Conservation (phyloP, 2,113 vertebrate species). For the Petaurus breviceps region DNA sequence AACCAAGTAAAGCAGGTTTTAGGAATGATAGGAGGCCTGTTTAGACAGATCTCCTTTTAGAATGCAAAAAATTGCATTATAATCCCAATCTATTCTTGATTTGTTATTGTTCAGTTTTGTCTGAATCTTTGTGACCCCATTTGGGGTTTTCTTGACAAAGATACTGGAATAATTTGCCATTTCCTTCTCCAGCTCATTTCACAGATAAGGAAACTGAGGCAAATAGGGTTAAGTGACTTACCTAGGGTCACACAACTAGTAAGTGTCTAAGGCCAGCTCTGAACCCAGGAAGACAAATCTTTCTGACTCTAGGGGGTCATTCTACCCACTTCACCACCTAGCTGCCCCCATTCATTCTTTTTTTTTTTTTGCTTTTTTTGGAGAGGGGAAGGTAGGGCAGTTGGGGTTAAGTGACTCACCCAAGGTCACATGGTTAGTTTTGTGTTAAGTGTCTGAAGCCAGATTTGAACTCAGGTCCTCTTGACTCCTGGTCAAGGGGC, state of each 20-base stretch:
- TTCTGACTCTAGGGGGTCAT: background rate
- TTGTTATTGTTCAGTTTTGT: background rate
- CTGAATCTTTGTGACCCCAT: too few species aligned
- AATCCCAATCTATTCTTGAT: background rate
- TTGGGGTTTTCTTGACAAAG: background rate
- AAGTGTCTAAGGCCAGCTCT: background rate
- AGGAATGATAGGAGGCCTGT: slow-evolving; percentile 4
- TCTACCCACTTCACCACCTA: background rate
- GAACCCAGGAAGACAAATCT: background rate
- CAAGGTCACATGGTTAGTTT: too few species aligned
- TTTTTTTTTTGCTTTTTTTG: too few species aligned
- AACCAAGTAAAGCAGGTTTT: background rate
- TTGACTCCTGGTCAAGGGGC: too few species aligned
- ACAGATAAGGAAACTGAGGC: too few species aligned
- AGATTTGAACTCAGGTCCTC: too few species aligned
- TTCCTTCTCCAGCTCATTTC: background rate
- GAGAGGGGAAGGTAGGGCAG: too few species aligned
- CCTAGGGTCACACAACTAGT: background rate
- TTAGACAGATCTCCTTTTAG: background rate
- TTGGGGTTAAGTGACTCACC: too few species aligned
- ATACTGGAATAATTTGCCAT: background rate
- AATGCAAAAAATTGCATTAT: background rate
- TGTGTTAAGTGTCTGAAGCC: too few species aligned
- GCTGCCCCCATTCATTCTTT: background rate
- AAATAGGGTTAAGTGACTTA: background rate